phyloP scores from a whole-genome alignment of 2,888 invertebrate species.

The Heliconius ismenius region DNA sequence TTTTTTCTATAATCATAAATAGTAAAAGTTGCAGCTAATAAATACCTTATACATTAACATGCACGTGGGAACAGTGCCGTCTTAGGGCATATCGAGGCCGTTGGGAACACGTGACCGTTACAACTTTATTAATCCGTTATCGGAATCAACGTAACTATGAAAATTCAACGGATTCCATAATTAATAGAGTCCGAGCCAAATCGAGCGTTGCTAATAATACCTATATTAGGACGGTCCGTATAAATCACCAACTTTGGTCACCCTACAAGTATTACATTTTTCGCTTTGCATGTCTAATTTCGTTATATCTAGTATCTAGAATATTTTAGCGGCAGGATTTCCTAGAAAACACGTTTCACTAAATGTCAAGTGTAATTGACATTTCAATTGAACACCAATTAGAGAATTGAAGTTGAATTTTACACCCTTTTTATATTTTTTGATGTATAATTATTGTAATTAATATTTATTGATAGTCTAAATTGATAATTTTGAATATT shows the following conservation, averaged over 20 bases:
- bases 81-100: too few species aligned
- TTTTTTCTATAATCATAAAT: too few species aligned
- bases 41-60: too few species aligned
- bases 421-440: slow-evolving; percentile 16
- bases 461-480: neutral
- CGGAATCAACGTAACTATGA: neutral
- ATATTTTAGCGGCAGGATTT: slow-evolving; percentile 20
- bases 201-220: slow-evolving; percentile 64
- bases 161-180: slow-evolving; percentile 51
- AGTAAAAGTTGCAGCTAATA: too few species aligned
- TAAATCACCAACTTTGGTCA: slow-evolving; percentile 54
- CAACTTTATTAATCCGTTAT: neutral
- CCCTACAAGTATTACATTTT: slow-evolving; percentile 40
- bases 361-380: slow-evolving; percentile 27
- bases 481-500: neutral
- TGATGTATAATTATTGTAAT: neutral
- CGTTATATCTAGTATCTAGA: slow-evolving; percentile 15
- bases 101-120: neutral
- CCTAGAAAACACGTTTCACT: slow-evolving; percentile 19
- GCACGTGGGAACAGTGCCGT: too few species aligned
- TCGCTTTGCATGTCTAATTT: slow-evolving; percentile 18
- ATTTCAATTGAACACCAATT: slow-evolving; percentile 15
- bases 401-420: neutral
- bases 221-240: slow-evolving; percentile 46
- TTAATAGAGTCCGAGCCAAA: slow-evolving; percentile 65